Percentiles rank a stretch among this genome's conserved stretches.
Evolutionary conservation across 2,888 invertebrate genomes (phyloP).

Genomic region (Calameuta pallipes): DNA sequence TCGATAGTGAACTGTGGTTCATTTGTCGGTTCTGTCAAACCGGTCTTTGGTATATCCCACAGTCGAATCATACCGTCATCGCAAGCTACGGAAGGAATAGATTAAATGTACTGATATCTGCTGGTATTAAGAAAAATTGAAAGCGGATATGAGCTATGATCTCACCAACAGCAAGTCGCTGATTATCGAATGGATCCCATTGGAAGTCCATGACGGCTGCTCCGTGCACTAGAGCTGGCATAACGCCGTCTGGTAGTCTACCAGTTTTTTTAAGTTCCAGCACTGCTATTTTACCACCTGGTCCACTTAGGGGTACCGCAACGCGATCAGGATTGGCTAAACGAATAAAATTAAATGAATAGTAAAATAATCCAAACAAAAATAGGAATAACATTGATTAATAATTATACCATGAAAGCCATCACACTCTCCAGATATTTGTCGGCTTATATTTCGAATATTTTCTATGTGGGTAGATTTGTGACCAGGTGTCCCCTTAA

Average conservation of each 20-base stretch:
- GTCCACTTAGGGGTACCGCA: slow-evolving; percentile 90
- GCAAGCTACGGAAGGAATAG: slow-evolving; percentile 71
- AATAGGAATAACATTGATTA: slow-evolving; percentile 18
- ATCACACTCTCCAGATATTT: slow-evolving; percentile 94
- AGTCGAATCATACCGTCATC: slow-evolving; percentile 87
- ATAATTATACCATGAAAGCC: slow-evolving; percentile 82
- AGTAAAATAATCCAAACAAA: slow-evolving; percentile 24
- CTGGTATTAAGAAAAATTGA: background rate
- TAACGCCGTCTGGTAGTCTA: slow-evolving; percentile 82
- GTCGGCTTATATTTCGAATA: slow-evolving; percentile 88
- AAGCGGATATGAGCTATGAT: background rate
- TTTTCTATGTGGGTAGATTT: slow-evolving; percentile 94
- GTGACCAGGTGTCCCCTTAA: slow-evolving; percentile 91
- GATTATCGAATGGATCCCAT: slow-evolving; percentile 92
- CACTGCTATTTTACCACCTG: slow-evolving; percentile 90
- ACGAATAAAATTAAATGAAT: slow-evolving; percentile 22
- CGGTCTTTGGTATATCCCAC: slow-evolving; percentile 81
- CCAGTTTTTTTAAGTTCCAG: slow-evolving; percentile 84
- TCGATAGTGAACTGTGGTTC: slow-evolving; percentile 76
- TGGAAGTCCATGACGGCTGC: slow-evolving; percentile 91
- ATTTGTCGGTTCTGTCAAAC: slow-evolving; percentile 82
- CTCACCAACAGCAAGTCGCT: slow-evolving; percentile 79
- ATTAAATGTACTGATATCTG: background rate
- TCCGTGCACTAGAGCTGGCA: slow-evolving; percentile 90
- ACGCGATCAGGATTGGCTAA: slow-evolving; percentile 86